Evolutionary conservation across 2,113 vertebrate species (phyloP).

Genomic region (Triplophysa rosa): DNA sequence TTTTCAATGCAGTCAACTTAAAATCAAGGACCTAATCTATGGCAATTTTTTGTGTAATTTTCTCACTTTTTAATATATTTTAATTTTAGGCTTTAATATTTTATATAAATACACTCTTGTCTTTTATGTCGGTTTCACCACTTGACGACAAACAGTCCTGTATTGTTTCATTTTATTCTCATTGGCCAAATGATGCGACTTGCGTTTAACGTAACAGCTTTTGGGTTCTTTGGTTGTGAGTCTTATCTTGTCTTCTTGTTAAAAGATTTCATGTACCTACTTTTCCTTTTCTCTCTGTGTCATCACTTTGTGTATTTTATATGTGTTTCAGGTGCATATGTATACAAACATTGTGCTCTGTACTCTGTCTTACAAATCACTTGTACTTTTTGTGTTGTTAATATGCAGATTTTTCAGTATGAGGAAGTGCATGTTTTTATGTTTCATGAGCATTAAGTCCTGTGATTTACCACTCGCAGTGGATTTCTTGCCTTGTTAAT

Average conservation of each 20-base stretch:
- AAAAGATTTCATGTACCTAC: slow-evolving; percentile 6
- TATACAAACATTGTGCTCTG: background rate
- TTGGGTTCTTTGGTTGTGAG: background rate
- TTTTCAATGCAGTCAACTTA: too few species aligned
- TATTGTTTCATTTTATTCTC: background rate
- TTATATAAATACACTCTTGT: background rate
- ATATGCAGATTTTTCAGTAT: too few species aligned
- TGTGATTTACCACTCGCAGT: slow-evolving; percentile 36
- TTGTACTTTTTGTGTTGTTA: too few species aligned
- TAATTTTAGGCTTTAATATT: background rate
- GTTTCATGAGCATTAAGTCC: background rate
- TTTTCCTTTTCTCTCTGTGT: background rate
- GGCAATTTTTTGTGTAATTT: background rate
- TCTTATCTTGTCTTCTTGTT: background rate
- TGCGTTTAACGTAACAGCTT: background rate
- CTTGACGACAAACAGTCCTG: background rate
- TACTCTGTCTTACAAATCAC: background rate
- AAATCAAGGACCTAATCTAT: too few species aligned
- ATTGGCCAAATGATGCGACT: background rate
- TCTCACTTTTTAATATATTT: background rate
- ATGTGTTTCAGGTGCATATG: slow-evolving; percentile 37
- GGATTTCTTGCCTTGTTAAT: slow-evolving; percentile 55
- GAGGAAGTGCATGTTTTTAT: background rate
- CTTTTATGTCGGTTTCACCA: too few species aligned
- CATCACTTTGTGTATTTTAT: slow-evolving; percentile 31